Evolutionary conservation across 2,888 invertebrate species (phyloP), one percentile per base, ranked within the genome.

Genomic region (Philopedon plagiatum): DNA sequence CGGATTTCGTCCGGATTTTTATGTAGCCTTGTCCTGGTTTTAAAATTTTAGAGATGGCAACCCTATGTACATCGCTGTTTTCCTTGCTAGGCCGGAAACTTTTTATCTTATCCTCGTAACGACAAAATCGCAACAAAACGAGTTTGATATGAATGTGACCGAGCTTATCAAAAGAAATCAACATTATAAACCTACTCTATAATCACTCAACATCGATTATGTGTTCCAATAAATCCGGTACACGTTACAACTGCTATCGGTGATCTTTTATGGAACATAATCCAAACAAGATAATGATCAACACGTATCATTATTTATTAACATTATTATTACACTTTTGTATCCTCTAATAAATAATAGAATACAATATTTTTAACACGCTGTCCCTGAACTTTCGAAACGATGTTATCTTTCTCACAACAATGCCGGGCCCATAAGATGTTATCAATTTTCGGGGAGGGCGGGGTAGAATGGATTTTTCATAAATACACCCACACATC

Each of bases 361-460:
- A 54, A 29, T 26, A 49, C 3, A 54, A 61, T 26, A 46, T 26
- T 54, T 51, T 63, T 63, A 23, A 44, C 51, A 61, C 19, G 71
- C 61, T 54, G 70, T 57, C 70, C 70, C 63, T 70, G 70, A 70
- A 70, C 70, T 70, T 70, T 44, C 21, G 37, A 37, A 49, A 29
- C 49, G 64, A 64, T 15, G 19, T 39, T 70, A 70, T 70, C 70
- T 63, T 8, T 44, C 13, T 49, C 29, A 34, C 51, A 70, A 70
- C 70, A 70, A 70, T 70, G 70, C 70, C 70, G 49, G 56, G 56
- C 64, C 70, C 46, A 58, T 46, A 54, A 54, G 68, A 68, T 68
- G 19, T 15, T 68, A 68, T 68, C 68, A 23, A 18, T 68, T 68
- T 66, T 66, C 61, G 34, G 51, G 58, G 49, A 68, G 61, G 68